Evolutionary conservation across 2,888 invertebrate genomes (phyloP).

Genomic region (Tromatobia lineatoria): DNA sequence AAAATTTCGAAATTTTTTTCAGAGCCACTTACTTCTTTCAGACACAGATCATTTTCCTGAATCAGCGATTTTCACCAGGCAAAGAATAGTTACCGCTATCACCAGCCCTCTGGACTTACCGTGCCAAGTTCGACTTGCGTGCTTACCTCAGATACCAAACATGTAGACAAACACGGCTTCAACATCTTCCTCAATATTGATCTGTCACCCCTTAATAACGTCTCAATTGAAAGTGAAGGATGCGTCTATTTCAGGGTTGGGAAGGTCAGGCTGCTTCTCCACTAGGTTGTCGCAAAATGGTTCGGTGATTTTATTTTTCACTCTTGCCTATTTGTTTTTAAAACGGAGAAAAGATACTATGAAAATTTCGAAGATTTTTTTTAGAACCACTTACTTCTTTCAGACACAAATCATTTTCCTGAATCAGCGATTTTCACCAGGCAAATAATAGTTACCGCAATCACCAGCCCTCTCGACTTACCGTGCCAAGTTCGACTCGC

Average conservation of each 20-base stretch:
- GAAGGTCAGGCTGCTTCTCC: neutral
- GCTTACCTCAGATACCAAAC: conserved; percentile 54
- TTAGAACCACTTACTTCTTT: no score
- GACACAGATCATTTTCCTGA: no score
- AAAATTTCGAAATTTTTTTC: no score
- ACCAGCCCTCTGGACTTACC: no score
- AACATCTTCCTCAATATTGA: conserved; percentile 41
- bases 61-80: no score
- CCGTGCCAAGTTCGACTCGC: conserved; percentile 54
- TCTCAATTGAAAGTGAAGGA: neutral
- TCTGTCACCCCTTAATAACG: conserved; percentile 5
- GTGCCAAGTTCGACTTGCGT: no score
- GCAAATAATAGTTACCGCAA: conserved; percentile 41
- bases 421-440: no score
- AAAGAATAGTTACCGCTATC: no score
- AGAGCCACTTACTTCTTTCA: no score
- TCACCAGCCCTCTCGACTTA: conserved; percentile 49
- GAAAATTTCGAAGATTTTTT: no score
- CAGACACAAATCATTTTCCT: no score
- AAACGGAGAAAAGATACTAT: no score
- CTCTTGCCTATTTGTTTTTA: neutral
- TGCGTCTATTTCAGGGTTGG: neutral
- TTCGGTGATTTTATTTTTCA: neutral
- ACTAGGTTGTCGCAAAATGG: neutral
- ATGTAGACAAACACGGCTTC: conserved; percentile 43